These are phyloP conservation scores for Paramormyrops kingsleyae DNA, from an alignment of 2,113 vertebrate genomes.

Conservation along the genomic window DNA sequence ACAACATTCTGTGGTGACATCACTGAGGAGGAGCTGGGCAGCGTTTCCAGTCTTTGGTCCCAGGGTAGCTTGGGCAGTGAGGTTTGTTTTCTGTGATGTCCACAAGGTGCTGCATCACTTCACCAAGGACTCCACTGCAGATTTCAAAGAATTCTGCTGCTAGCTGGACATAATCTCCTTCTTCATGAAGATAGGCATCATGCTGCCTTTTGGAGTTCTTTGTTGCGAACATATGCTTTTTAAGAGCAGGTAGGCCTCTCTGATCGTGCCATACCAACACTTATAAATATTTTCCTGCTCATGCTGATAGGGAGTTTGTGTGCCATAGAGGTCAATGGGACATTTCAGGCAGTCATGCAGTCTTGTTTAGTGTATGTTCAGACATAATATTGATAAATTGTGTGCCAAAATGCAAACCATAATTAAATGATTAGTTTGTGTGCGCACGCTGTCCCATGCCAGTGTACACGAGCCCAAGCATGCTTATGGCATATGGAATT, in stretches of 20 bases:
- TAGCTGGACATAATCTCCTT: background rate
- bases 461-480: background rate
- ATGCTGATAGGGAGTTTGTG: background rate
- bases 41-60: background rate
- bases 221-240: background rate
- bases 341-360: background rate
- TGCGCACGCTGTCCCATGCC: background rate
- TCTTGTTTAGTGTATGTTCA: background rate
- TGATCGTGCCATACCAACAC: background rate
- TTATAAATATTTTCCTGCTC: background rate
- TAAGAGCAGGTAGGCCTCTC: background rate
- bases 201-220: background rate
- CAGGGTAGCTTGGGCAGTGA: background rate
- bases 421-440: background rate
- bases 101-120: background rate
- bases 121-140: background rate
- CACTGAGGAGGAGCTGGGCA: background rate
- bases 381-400: background rate
- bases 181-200: background rate
- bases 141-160: background rate
- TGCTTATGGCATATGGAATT: background rate
- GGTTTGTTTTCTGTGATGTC: background rate
- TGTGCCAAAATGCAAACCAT: background rate
- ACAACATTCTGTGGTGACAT: background rate
- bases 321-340: background rate